Evolutionary conservation across 2,113 vertebrate genomes (phyloP).

Genomic region (Mirza zaza): DNA sequence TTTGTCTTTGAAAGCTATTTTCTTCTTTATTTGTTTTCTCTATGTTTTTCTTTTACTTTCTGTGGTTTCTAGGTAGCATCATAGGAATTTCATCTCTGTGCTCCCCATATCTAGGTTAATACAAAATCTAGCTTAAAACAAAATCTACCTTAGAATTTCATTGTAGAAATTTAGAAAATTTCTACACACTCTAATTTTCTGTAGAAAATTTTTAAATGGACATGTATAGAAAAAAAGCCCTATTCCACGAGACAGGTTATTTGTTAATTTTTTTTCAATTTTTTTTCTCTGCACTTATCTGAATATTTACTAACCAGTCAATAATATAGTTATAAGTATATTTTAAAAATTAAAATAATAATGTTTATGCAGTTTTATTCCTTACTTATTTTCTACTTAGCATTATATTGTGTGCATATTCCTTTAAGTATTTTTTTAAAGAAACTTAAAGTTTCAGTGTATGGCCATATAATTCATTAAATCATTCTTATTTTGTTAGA

Average conservation of each 20-base stretch:
- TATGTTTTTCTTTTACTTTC: neutral
- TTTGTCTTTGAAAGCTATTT: neutral
- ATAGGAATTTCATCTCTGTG: neutral
- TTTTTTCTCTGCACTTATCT: neutral
- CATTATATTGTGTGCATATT: neutral
- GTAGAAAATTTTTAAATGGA: neutral
- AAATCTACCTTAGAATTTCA: neutral
- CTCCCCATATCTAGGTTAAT: neutral
- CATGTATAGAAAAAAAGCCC: neutral
- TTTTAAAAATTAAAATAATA: neutral
- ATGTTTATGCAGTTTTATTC: neutral
- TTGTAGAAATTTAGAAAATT: neutral
- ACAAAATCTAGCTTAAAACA: too few relatives aligned
- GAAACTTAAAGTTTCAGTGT: neutral
- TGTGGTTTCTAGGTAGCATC: neutral
- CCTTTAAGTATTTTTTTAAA: neutral
- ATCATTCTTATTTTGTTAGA: neutral
- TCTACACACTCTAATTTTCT: neutral
- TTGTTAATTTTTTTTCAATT: neutral
- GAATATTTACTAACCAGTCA: neutral
- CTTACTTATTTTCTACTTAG: neutral
- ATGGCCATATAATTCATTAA: neutral
- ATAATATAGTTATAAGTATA: neutral
- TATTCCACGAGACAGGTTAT: neutral
- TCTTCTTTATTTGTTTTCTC: neutral